phyloP scores from a whole-genome alignment of 2,888 invertebrate species.

The Mamestra brassicae region DNA sequence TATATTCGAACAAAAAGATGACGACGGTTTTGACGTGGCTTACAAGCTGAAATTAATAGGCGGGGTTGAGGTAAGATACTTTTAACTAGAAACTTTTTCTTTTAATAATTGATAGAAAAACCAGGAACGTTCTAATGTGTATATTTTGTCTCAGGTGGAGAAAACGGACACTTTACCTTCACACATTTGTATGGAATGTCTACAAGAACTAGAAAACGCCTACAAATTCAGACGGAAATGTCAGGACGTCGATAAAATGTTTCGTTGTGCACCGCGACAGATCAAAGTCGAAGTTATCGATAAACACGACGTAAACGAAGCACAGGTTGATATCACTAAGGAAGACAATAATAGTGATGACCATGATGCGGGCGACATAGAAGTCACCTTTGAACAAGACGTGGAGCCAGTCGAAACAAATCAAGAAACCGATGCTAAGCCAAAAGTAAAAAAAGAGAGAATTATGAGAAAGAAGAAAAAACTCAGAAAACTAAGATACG shows the following conservation, averaged over 20 bases:
- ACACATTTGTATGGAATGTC: slow-evolving; percentile 83
- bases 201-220: slow-evolving; percentile 83
- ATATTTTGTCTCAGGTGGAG: slow-evolving; percentile 76
- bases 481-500: slow-evolving; percentile 78
- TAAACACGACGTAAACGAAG: slow-evolving; percentile 58
- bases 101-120: not conserved
- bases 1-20: slow-evolving; percentile 78
- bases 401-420: slow-evolving; percentile 48
- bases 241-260: slow-evolving; percentile 82
- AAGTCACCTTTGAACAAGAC: slow-evolving; percentile 66
- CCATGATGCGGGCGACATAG: slow-evolving; percentile 67
- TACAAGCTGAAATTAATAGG: slow-evolving; percentile 79
- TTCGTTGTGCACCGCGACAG: slow-evolving; percentile 67
- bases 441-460: slow-evolving; percentile 61
- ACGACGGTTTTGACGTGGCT: slow-evolving; percentile 79
- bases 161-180: slow-evolving; percentile 82
- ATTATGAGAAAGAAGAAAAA: slow-evolving; percentile 72
- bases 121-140: not conserved
- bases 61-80: slow-evolving; percentile 80
- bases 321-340: slow-evolving; percentile 52
- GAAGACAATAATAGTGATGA: slow-evolving; percentile 64
- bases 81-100: not conserved
- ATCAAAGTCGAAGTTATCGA: slow-evolving; percentile 80
- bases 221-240: slow-evolving; percentile 88
- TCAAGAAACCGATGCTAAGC: slow-evolving; percentile 63